Evolutionary conservation across 2,888 invertebrate species (phyloP).

Genomic region (Tholera decimalis): DNA sequence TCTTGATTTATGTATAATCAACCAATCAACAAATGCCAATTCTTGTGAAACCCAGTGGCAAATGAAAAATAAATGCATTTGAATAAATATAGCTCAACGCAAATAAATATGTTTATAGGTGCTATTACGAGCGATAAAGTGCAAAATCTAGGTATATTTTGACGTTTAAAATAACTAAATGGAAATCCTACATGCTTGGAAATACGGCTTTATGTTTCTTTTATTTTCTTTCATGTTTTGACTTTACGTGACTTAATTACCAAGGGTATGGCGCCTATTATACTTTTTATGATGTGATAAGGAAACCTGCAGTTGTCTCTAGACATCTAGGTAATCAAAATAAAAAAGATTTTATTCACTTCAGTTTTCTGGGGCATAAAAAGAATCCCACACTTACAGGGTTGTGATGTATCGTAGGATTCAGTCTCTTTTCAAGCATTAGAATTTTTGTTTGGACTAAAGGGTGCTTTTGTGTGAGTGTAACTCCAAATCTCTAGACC

Average conservation of each 20-base stretch:
- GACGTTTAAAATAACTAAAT: constrained; percentile 30
- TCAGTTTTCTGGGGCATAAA: too few species aligned
- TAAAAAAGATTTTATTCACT: too few species aligned
- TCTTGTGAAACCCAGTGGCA: background rate
- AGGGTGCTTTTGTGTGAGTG: too few species aligned
- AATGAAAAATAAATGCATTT: constrained; percentile 23
- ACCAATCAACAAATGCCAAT: constrained; percentile 3
- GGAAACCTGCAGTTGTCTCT: too few species aligned
- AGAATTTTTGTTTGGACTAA: too few species aligned
- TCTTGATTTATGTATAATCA: background rate
- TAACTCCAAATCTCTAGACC: too few species aligned
- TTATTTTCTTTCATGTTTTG: constrained; percentile 15
- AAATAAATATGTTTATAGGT: constrained; percentile 47
- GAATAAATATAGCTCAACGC: constrained; percentile 27
- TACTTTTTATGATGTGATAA: background rate
- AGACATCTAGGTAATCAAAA: too few species aligned
- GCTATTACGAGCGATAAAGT: constrained; percentile 54
- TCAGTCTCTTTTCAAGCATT: too few species aligned
- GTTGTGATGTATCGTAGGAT: too few species aligned
- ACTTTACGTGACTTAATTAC: background rate
- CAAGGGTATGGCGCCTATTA: background rate
- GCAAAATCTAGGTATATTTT: constrained; percentile 47
- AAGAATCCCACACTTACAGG: too few species aligned
- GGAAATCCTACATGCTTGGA: constrained; percentile 30
- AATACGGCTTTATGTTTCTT: constrained; percentile 9